Evolutionary conservation across 2,113 vertebrate species (phyloP), one percentile per base, ranked within the genome.

Genomic region (Etia nguti): DNA sequence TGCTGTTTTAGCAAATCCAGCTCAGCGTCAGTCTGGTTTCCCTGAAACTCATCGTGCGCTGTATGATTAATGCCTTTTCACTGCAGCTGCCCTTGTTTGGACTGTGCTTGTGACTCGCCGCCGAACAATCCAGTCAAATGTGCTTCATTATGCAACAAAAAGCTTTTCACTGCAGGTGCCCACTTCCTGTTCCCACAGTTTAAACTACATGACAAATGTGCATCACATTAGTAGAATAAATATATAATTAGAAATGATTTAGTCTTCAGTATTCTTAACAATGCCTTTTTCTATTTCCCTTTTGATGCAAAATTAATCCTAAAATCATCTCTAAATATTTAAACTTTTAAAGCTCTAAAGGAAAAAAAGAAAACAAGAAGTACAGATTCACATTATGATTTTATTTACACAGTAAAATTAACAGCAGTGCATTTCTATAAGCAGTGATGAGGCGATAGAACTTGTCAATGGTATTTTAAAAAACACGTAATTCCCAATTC

Each of bases 401-500:
- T 79, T 88, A 89, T 94, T 95, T 84, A 86, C 89, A 89, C 41
- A 46, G 68, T 79, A 90, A 91, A 93, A 89, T 84, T 13, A 90
- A 77, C 52, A 80, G 15, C 52, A 75, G 79, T 34, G 22, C 11
- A 34, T 87, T 88, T 79, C 24, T 87, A 57, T 70, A 80, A 92
- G 85, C 88, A 56, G 79, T 55, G 18, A 81, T 24, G 68, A 79
- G 38, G 73, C 26, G 4, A 38, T 10, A 31, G 79, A 46, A 55
- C 22, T 70, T 62, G 34, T n/a, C n/a, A n/a, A n/a, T n/a, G n/a
- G n/a, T n/a, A n/a, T n/a, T n/a, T n/a, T n/a, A n/a, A 88, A 89
- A 3, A 87, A 81, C 54, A 38, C 50, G 56, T 84, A 50, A 46
- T 81, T 12, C 75, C 57, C 12, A 50, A 9, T 55, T 31, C 10